Conservation (phyloP, 2,888 invertebrate species). For the Xestia xanthographa region DNA sequence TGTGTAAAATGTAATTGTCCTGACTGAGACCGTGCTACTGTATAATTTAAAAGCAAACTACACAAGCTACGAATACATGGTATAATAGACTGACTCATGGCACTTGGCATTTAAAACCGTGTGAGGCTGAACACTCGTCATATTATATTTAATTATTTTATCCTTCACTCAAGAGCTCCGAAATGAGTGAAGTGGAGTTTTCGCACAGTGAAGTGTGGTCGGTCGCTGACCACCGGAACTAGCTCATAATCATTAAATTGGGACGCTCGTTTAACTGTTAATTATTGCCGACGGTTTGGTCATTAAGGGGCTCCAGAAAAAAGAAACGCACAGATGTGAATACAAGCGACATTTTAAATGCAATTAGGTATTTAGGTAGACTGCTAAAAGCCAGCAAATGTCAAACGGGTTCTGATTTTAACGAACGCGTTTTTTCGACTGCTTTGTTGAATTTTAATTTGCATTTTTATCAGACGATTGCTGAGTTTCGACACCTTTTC, state of each 20-base stretch:
- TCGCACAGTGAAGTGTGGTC: constrained; percentile 72
- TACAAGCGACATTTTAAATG: constrained; percentile 74
- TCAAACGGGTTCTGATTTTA: constrained; percentile 70
- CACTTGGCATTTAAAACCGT: constrained; percentile 51
- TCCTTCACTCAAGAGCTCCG: constrained; percentile 67
- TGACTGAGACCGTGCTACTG: constrained; percentile 19
- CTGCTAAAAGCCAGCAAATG: constrained; percentile 68
- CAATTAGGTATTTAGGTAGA: constrained; percentile 73
- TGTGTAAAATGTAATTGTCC: constrained; percentile 21
- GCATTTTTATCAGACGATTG: constrained; percentile 28
- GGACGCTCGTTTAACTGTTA: constrained; percentile 83
- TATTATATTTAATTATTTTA: constrained; percentile 66
- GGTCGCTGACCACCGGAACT: constrained; percentile 83
- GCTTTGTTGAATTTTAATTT: constrained; percentile 45
- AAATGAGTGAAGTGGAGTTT: constrained; percentile 71
- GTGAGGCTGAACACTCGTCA: constrained; percentile 55
- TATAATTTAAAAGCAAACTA: constrained; percentile 27
- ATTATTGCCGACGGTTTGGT: constrained; percentile 79
- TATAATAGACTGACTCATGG: constrained; percentile 48
- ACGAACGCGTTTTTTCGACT: constrained; percentile 61
- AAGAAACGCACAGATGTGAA: constrained; percentile 74
- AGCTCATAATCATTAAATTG: constrained; percentile 86
- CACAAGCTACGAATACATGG: constrained; percentile 26
- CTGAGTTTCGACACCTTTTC: constrained; percentile 31
- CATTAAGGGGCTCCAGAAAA: constrained; percentile 80